Evolutionary conservation across 2,888 invertebrate genomes (phyloP).

Genomic region (Ennomos fuscantarius): DNA sequence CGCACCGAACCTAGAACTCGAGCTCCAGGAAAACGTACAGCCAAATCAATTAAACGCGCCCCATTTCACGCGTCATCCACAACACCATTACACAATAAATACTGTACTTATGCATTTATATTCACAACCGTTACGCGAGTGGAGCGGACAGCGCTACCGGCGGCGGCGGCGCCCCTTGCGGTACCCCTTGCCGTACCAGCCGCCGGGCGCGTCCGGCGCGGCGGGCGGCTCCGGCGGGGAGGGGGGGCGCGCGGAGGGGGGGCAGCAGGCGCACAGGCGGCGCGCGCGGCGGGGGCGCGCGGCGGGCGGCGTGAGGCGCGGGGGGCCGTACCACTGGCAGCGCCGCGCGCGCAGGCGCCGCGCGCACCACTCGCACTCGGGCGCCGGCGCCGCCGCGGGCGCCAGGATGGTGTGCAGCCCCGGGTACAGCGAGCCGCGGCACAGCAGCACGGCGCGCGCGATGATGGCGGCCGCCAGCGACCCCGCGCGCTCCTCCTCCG

Average conservation of each 20-base stretch:
- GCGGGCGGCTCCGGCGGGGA: slow-evolving; percentile 33
- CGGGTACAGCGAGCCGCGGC: slow-evolving; percentile 81
- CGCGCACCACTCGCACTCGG: slow-evolving; percentile 67
- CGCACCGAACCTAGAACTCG: no score
- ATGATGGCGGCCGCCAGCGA: slow-evolving; percentile 73
- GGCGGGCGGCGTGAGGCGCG: slow-evolving; percentile 69
- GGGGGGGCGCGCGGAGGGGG: slow-evolving; percentile 3
- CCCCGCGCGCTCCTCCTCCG: slow-evolving; percentile 32
- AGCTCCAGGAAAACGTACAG: no score
- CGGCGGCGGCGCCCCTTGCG: slow-evolving; percentile 87
- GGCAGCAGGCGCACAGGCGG: slow-evolving; percentile 28
- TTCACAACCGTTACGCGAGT: background rate
- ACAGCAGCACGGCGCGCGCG: slow-evolving; percentile 76
- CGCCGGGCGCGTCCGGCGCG: slow-evolving; percentile 63
- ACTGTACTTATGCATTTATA: background rate
- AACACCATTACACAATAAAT: background rate
- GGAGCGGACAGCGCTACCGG: slow-evolving; percentile 60
- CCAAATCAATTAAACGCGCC: no score
- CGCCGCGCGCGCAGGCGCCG: slow-evolving; percentile 59
- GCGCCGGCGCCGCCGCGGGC: slow-evolving; percentile 50
- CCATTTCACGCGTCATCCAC: background rate
- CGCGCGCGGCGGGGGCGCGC: slow-evolving; percentile 43
- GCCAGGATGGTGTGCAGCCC: slow-evolving; percentile 86
- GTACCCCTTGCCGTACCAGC: slow-evolving; percentile 96
- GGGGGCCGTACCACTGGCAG: slow-evolving; percentile 83